Evolutionary conservation across 1,140 invertebrate genomes (phyloP).

Genomic region (Diploscapter pachys): DNA sequence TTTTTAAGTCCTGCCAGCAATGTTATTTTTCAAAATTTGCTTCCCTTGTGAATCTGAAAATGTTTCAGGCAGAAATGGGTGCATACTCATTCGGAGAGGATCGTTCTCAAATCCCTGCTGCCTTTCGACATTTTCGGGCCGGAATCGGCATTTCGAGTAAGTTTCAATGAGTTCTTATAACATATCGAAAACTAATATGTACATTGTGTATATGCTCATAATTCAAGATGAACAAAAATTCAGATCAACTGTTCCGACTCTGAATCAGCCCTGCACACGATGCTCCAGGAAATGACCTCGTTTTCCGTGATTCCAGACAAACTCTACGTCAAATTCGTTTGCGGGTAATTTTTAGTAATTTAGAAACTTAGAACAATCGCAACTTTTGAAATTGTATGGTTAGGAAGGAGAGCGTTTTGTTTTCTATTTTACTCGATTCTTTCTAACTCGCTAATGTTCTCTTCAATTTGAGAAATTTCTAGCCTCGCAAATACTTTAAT

Average conservation of each 20-base stretch:
- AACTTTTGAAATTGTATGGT: no score
- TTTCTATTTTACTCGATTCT: no score
- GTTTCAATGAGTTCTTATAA: neutral
- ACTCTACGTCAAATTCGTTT: slow-evolving; percentile 73
- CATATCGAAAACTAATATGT: neutral
- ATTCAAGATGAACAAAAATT: neutral
- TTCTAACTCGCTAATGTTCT: no score
- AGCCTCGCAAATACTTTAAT: no score
- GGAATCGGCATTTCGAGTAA: neutral
- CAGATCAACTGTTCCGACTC: neutral
- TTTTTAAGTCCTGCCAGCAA: no score
- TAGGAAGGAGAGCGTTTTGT: no score
- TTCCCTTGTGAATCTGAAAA: no score
- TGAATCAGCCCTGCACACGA: slow-evolving; percentile 3
- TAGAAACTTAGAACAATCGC: no score
- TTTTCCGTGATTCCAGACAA: slow-evolving; percentile 77
- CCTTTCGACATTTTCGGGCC: neutral
- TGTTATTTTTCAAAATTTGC: no score
- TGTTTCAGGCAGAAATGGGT: slow-evolving; percentile 58
- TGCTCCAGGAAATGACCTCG: slow-evolving; percentile 51
- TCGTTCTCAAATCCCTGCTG: slow-evolving; percentile 2
- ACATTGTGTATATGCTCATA: neutral
- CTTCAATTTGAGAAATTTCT: no score
- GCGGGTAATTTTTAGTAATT: slow-evolving; percentile 50
- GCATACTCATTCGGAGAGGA: slow-evolving; percentile 27